Conservation (phyloP, 1,140 invertebrate species). For the Orius laevigatus region DNA sequence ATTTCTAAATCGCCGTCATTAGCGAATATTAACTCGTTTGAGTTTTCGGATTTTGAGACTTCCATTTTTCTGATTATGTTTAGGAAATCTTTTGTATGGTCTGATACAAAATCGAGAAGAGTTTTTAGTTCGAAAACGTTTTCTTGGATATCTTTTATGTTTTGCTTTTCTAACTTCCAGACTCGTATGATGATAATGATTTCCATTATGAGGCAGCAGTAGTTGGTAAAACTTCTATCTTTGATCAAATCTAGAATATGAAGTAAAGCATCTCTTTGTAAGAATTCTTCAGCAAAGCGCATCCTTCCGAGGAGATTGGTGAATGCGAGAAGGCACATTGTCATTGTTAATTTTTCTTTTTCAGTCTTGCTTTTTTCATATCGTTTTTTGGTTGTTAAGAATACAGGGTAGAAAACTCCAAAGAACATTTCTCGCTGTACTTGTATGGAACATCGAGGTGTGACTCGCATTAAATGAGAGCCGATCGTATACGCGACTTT, state of each 20-base stretch:
- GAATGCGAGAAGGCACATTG: conserved; percentile 41
- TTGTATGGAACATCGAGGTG: conserved; percentile 32
- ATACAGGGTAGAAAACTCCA: conserved; percentile 41
- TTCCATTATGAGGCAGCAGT: conserved; percentile 41
- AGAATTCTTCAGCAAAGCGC: conserved; percentile 38
- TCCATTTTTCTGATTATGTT: conserved; percentile 18
- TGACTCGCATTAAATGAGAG: conserved; percentile 39
- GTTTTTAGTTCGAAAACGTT: conserved; percentile 31
- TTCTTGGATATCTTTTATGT: conserved; percentile 1
- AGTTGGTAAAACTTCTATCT: conserved; percentile 35
- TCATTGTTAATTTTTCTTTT: conserved; percentile 36
- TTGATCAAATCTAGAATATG: conserved; percentile 35
- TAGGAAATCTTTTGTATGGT: conserved; percentile 29
- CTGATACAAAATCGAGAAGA: conserved; percentile 33
- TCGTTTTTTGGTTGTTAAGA: conserved; percentile 34
- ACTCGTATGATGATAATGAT: conserved; percentile 42
- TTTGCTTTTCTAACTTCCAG: conserved; percentile 22
- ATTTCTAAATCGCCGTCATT: conserved; percentile 3
- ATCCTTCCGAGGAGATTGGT: conserved; percentile 36
- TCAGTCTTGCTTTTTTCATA: conserved; percentile 29
- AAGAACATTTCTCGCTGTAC: conserved; percentile 39
- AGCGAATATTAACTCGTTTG: background rate
- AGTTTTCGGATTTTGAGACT: background rate
- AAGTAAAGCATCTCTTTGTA: conserved; percentile 35
- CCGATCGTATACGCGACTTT: conserved; percentile 37